Evolutionary conservation across 2,797 vertebrate species (phyloP).

Genomic region (Sebastes matsubarae): DNA sequence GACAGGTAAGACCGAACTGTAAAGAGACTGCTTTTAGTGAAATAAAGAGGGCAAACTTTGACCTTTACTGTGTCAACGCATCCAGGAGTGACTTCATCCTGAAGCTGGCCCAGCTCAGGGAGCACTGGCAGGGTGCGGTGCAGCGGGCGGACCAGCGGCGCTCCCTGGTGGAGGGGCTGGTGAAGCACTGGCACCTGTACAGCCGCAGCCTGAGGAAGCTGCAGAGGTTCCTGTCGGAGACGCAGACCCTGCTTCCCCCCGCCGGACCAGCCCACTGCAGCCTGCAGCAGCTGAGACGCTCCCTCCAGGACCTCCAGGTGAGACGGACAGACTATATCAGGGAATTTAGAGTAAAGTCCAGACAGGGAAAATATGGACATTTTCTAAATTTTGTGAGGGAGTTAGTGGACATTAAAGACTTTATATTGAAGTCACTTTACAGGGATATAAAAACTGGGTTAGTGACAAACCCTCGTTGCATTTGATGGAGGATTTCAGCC

Average conservation of each 20-base stretch:
- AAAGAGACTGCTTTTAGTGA: not conserved
- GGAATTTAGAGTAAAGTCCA: not conserved
- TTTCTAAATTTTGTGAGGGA: not conserved
- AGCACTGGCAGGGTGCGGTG: slow-evolving; percentile 88
- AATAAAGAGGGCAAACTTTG: not conserved
- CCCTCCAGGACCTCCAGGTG: slow-evolving; percentile 88
- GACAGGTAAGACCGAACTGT: slow-evolving; percentile 80
- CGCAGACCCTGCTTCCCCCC: slow-evolving; percentile 66
- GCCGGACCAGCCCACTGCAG: slow-evolving; percentile 76
- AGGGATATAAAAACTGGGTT: not conserved
- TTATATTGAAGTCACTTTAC: not conserved
- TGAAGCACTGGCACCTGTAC: slow-evolving; percentile 88
- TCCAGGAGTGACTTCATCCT: slow-evolving; percentile 88
- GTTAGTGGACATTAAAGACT: no score
- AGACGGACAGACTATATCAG: not conserved
- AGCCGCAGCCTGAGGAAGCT: slow-evolving; percentile 80
- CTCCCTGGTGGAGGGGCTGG: slow-evolving; percentile 78
- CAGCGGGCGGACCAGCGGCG: slow-evolving; percentile 82
- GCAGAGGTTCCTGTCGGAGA: slow-evolving; percentile 78
- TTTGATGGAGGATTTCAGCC: not conserved
- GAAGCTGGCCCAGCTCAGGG: slow-evolving; percentile 85
- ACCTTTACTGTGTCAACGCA: not conserved
- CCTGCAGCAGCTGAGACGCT: slow-evolving; percentile 79
- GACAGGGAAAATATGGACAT: not conserved
- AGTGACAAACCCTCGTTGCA: not conserved